Base-by-base conservation (phyloP, 2,888 invertebrate genomes). In the Meta bourneti region DNA sequence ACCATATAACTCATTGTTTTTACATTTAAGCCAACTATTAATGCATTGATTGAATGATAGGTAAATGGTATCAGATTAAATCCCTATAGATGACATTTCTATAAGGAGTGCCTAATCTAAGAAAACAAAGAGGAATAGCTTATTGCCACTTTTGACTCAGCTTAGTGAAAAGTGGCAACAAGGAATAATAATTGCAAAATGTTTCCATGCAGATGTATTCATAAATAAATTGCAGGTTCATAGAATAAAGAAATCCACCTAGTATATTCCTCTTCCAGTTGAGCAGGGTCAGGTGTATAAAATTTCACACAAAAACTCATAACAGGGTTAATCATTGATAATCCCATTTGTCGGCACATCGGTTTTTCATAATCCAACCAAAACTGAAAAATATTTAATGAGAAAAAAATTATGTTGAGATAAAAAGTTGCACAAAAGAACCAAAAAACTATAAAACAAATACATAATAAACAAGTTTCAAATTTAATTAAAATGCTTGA, bases 361-460 rank as follows among this genome's bases (percentile, higher is more conserved):
- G 98, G 97, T 95, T 99, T 99, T 95, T 99, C 99, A 94, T 98
- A 96, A 95, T 99, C 99, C 95, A 99, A 95, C 99, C 99, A 99
- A 95, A 98, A 99, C 98, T 98, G 95, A 78, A 90, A 89, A 34
- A 11, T n/a, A 77, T n/a, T n/a, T n/a, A 83, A 49, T 7, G 6
- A 20, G 20, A 71, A 72, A 78, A 78, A 80, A 77, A 61, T 52
- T 84, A 61, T 13, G 16, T 49, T 11, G 48, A 8, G 11, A 51
- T 34, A 13, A 16, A 74, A 61, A 7, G 16, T 20, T 52, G 4
- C 4, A 72, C 52, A n/a, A 20, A 48, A 48, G 34, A 7, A n/a
- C 11, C 13, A n/a, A 70, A 61, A 61, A 20, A 78, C 11, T 78
- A 49, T 19, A 78, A 78, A 13, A 54, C n/a, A 52, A 52, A 8